Evolutionary conservation across 2,888 invertebrate species (phyloP).

Genomic region (Odontocolon sp.): DNA sequence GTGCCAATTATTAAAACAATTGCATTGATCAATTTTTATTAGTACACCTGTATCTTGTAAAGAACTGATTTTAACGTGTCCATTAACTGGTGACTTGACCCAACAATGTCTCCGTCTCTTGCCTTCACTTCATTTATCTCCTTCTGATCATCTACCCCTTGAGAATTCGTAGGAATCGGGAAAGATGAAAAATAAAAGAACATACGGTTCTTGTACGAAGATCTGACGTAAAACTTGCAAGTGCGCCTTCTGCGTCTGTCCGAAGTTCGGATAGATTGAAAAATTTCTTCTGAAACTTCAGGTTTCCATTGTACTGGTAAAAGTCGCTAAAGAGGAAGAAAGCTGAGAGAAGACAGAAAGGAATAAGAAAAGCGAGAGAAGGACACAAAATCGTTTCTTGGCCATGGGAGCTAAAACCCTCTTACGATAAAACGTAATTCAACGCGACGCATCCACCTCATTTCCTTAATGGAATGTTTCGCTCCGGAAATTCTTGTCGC

Average conservation of each 20-base stretch:
- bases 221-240: neutral
- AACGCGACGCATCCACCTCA: constrained; percentile 60
- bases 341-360: neutral
- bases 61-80: no score
- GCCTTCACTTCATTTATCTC: no score
- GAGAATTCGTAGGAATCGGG: no score
- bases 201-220: neutral
- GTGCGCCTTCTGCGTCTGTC: neutral
- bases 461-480: constrained; percentile 67
- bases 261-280: constrained; percentile 16
- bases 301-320: neutral
- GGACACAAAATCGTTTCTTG: constrained; percentile 10
- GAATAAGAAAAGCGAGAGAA: constrained; percentile 14
- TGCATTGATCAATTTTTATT: no score
- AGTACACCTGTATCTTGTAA: no score
- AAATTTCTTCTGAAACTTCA: neutral
- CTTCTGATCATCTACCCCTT: no score
- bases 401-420: constrained; percentile 39
- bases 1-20: no score
- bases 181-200: no score
- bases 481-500: neutral
- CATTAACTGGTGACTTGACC: no score
- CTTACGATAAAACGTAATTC: constrained; percentile 62
- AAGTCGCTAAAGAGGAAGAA: constrained; percentile 4
- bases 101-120: no score